Evolutionary conservation across 2,888 invertebrate genomes (phyloP).

Genomic region (Polia nebulosa): DNA sequence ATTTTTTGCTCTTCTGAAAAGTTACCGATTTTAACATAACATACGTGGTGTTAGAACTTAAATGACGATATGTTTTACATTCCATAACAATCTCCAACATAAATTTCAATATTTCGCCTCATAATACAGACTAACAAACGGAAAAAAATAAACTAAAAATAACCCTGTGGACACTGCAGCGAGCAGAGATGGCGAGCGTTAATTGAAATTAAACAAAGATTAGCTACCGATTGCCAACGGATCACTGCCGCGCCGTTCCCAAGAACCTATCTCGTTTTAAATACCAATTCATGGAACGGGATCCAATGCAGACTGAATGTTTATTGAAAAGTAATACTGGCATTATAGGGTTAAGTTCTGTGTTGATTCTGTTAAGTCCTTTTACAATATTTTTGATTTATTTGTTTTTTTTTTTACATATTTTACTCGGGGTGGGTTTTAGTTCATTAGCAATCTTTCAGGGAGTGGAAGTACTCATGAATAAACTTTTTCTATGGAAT

Average conservation of each 20-base stretch:
- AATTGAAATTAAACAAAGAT: slow-evolving; percentile 90
- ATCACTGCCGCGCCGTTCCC: slow-evolving; percentile 74
- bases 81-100: neutral
- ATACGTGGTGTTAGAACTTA: no score
- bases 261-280: slow-evolving; percentile 76
- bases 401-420: neutral
- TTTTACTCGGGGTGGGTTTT: neutral
- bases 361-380: slow-evolving; percentile 9
- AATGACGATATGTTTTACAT: slow-evolving; percentile 5
- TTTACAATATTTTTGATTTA: neutral
- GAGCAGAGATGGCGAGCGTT: slow-evolving; percentile 70
- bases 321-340: slow-evolving; percentile 59
- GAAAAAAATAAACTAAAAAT: slow-evolving; percentile 42
- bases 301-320: slow-evolving; percentile 58
- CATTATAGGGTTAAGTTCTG: slow-evolving; percentile 35
- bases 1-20: no score
- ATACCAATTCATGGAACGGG: slow-evolving; percentile 61
- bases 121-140: slow-evolving; percentile 23
- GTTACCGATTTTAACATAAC: no score
- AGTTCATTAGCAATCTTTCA: neutral
- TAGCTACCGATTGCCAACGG: slow-evolving; percentile 79
- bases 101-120: slow-evolving; percentile 31
- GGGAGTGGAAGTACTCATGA: neutral
- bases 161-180: slow-evolving; percentile 59
- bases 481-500: neutral